phyloP scores from a whole-genome alignment of 2,113 vertebrate species.

The Verasper variegatus region DNA sequence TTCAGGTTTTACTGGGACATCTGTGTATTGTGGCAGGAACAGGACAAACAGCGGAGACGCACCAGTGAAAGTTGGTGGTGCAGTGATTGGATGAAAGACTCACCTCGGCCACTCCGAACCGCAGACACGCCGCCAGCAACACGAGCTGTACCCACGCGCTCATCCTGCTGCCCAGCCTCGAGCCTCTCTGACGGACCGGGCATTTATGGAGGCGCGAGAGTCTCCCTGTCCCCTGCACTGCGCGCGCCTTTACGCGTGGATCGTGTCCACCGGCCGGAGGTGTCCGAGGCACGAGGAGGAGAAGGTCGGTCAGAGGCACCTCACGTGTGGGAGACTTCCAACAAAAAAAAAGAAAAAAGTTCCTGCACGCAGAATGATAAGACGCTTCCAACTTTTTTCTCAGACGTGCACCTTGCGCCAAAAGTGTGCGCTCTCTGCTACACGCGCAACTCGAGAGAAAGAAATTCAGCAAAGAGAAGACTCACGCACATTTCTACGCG shows the following conservation, averaged over 20 bases:
- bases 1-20: too few relatives aligned
- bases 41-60: too few relatives aligned
- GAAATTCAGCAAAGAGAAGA: neutral
- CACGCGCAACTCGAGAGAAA: neutral
- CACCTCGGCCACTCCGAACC: conserved; percentile 77
- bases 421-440: conserved; percentile 2
- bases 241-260: conserved; percentile 45
- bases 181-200: conserved; percentile 78
- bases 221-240: conserved; percentile 72
- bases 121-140: conserved; percentile 79
- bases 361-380: neutral
- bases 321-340: too few relatives aligned
- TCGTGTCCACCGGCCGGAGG: conserved; percentile 48
- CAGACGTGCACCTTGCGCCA: neutral
- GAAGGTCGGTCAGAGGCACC: neutral
- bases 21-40: too few relatives aligned
- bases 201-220: conserved; percentile 82
- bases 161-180: conserved; percentile 84
- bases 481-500: neutral
- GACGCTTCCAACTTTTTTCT: neutral
- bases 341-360: neutral
- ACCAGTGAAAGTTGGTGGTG: too few relatives aligned
- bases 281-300: neutral
- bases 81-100: conserved; percentile 32
- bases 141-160: conserved; percentile 82